Percentiles rank a stretch among this genome's conserved stretches.
These are phyloP conservation scores for Chlorodrepanis virens DNA, from an alignment of 2,113 vertebrate species.

Conservation along the genomic window DNA sequence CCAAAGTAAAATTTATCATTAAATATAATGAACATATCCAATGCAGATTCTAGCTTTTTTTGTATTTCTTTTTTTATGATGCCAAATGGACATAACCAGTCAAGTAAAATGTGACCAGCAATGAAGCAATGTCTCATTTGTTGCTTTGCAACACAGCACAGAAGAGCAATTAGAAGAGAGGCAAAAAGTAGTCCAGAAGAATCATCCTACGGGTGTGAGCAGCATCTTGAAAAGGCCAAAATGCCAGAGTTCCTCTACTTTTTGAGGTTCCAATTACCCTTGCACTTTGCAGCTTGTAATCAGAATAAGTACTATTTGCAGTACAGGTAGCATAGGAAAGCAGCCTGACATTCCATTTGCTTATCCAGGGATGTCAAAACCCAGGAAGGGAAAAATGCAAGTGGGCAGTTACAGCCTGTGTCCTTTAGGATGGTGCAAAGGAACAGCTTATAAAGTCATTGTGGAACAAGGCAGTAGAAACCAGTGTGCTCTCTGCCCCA, in stretches of 20 bases:
- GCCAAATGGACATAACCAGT: background rate
- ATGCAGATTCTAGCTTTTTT: background rate
- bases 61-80: background rate
- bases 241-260: background rate
- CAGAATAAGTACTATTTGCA: background rate
- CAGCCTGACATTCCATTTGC: background rate
- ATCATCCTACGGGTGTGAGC: background rate
- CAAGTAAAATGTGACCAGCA: background rate
- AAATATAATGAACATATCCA: background rate
- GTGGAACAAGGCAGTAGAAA: background rate
- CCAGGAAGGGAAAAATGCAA: background rate
- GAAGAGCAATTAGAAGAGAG: background rate
- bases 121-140: background rate
- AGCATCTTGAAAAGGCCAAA: background rate
- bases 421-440: background rate
- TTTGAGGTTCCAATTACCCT: background rate
- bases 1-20: background rate
- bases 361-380: background rate
- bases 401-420: background rate
- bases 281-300: background rate
- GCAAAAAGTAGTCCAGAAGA: background rate
- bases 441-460: background rate
- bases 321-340: background rate
- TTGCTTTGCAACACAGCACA: background rate
- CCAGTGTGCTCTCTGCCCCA: rapidly evolving